These are phyloP conservation scores for Nycticorax nycticorax DNA, from an alignment of 2,113 vertebrate genomes.

Conservation along the genomic window DNA sequence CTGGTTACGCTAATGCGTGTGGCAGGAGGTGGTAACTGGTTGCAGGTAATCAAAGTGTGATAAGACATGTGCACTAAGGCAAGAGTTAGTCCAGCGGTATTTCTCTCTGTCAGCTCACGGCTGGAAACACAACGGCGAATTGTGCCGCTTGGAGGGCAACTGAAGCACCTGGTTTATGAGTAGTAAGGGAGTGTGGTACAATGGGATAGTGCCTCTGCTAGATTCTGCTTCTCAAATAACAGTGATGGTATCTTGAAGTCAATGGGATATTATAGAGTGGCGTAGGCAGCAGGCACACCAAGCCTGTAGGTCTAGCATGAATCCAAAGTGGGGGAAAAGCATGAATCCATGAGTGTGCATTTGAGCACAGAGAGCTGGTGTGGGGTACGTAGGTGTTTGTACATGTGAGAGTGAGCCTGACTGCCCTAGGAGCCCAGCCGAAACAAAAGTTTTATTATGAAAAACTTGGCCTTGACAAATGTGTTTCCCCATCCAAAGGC, in stretches of 20 bases:
- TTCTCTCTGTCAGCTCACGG: constrained; percentile 28
- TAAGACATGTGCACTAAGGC: constrained; percentile 8
- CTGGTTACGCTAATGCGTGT: background rate
- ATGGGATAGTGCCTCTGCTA: background rate
- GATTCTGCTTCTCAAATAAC: background rate
- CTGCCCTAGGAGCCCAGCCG: background rate
- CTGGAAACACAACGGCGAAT: background rate
- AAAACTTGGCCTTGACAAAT: background rate
- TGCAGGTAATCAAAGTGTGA: constrained; percentile 37
- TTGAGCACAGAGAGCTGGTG: background rate
- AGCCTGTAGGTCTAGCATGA: background rate
- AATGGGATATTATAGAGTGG: background rate
- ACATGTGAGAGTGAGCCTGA: background rate
- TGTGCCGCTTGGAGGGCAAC: background rate
- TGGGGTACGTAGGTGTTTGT: background rate
- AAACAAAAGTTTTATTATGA: background rate
- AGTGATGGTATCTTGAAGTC: background rate
- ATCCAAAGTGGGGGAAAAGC: background rate
- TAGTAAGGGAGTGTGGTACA: background rate
- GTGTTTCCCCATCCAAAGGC: background rate
- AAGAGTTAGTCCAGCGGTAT: constrained; percentile 21
- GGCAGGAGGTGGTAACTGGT: constrained; percentile 56
- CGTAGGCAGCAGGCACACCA: background rate
- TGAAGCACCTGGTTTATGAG: background rate
- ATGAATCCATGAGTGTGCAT: background rate